Conservation (phyloP, 2,113 vertebrate genomes). For the Lethenteron camtschaticum region DNA sequence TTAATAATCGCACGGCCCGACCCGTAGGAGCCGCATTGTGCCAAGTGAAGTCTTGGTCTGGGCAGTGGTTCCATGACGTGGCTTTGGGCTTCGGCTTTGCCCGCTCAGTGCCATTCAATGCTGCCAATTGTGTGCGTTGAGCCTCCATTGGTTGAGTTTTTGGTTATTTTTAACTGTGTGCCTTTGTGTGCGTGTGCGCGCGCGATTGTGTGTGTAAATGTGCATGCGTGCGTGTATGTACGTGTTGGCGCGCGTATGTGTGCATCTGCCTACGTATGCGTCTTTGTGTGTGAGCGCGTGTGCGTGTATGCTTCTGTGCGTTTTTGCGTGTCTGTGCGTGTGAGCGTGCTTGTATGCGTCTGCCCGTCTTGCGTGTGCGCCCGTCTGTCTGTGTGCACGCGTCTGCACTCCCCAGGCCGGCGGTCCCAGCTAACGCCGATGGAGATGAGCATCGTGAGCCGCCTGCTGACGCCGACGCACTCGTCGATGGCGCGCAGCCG, state of each 20-base stretch:
- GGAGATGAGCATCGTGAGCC: constrained; percentile 74
- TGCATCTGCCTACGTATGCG: not conserved
- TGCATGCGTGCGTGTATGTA: not conserved
- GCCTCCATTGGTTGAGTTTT: too few species aligned
- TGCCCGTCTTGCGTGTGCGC: not conserved
- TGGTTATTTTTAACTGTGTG: not conserved
- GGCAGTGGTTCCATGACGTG: too few species aligned
- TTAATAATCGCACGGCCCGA: too few species aligned
- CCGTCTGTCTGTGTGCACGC: not conserved
- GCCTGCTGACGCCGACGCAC: constrained; percentile 81
- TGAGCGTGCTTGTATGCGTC: not conserved
- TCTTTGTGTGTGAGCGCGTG: not conserved
- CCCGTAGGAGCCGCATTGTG: too few species aligned
- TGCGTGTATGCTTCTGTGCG: not conserved
- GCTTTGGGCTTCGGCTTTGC: too few species aligned
- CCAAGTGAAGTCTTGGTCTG: too few species aligned
- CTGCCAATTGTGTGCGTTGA: too few species aligned
- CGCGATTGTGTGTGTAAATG: not conserved
- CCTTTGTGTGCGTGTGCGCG: not conserved
- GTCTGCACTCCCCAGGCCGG: constrained; percentile 29
- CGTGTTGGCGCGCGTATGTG: not conserved
- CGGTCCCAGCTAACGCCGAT: constrained; percentile 61
- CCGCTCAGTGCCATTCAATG: too few species aligned
- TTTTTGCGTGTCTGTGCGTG: not conserved
- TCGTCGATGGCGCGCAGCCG: constrained; percentile 87